phyloP scores from a whole-genome alignment of 2,113 vertebrate species.

The Okapia johnstoni region DNA sequence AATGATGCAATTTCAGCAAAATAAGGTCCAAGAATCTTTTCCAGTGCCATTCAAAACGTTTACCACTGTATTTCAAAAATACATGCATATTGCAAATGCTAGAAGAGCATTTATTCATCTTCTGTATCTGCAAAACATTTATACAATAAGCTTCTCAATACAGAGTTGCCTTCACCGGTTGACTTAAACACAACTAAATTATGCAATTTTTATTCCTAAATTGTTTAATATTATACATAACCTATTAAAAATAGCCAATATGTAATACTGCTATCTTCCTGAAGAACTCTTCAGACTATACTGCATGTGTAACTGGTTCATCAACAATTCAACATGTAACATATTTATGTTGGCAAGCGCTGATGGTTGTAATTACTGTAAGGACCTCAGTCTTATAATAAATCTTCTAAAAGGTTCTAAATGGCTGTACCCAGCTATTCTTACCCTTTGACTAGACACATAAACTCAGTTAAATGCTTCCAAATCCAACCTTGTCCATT shows the following conservation, averaged over 20 bases:
- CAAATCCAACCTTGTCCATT: background rate
- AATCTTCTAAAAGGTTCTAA: background rate
- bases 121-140: background rate
- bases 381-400: background rate
- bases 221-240: background rate
- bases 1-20: background rate
- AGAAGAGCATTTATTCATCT: background rate
- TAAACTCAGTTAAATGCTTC: background rate
- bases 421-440: background rate
- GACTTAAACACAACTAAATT: background rate
- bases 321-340: background rate
- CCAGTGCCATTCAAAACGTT: background rate
- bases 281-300: background rate
- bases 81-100: background rate
- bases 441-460: background rate
- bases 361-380: background rate
- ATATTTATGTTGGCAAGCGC: background rate
- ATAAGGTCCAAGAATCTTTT: background rate
- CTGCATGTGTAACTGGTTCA: background rate
- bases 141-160: background rate
- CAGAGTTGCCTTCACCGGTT: background rate
- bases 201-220: background rate
- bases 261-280: background rate
- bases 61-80: conserved; percentile 2
- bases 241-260: background rate